Evolutionary conservation across 2,797 vertebrate genomes (phyloP), one percentile per base, ranked within the genome.

Genomic region (Esox lucius): DNA sequence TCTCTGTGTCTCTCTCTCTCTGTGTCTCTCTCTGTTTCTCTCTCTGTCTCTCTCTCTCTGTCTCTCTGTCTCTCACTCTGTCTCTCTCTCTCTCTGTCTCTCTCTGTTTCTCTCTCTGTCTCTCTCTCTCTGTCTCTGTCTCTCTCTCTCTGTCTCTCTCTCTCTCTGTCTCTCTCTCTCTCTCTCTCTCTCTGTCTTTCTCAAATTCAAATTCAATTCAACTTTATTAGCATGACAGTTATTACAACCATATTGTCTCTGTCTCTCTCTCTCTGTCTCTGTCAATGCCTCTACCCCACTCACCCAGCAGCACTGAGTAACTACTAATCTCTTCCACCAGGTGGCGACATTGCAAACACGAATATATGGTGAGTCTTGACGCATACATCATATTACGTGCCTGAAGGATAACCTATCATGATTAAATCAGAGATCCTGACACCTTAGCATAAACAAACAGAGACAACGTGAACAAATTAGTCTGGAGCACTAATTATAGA

Each of bases 381-480:
- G 1, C 56, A 24, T 24, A 24, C 56, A 24, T 59, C 8, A 59
- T 22, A 24, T 22, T 59, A 59, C 16, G 53, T 22, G 3, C n/a
- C 53, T 59, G n/a, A 59, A 73, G 74, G 82, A 83, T 16, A 33
- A 1, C 16, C 62, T 16, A 46, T 46, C 42, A 11, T 46, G 8
- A 46, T 46, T 46, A 46, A 46, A 46, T 46, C 62, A 65, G 16
- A 17, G 16, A 65, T 28, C 62, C 62, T 26, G 3, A 65, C 12
- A 16, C 62, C 31, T 31, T 31, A 26, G 16, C 28, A 65, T 33
- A 33, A 28, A 17, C 12, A 65, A 85, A 85, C 81, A 84, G 70
- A 87, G 80, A 83, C 84, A 79, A 79, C 88, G 83, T 83, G 81
- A 81, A 85, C 78, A 89, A 75, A 88, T 86, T 15, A 7, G 16